phyloP scores from a whole-genome alignment of 64 coral and sea anemone species.

The Astreopora myriophthalma region DNA sequence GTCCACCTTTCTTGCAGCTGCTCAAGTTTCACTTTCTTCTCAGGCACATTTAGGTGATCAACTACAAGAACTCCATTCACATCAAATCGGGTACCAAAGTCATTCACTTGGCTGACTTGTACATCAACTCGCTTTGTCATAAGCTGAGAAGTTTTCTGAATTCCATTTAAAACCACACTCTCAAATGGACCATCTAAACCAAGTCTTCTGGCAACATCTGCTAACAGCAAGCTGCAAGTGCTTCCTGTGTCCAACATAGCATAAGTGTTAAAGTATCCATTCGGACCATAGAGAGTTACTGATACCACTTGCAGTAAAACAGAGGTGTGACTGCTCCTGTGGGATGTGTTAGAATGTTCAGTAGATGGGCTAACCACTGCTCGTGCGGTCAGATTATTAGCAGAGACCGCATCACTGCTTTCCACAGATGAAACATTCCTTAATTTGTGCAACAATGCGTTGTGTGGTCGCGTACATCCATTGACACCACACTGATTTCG shows the following conservation, averaged over 20 bases:
- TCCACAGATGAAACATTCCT: background rate
- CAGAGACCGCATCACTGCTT: background rate
- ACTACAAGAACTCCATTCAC: conserved; percentile 12
- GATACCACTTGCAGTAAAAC: conserved; percentile 42
- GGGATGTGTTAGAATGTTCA: conserved; percentile 24
- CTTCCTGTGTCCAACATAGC: conserved; percentile 49
- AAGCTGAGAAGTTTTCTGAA: conserved; percentile 4
- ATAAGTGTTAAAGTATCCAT: conserved; percentile 27
- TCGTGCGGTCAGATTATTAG: background rate
- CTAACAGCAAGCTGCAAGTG: conserved; percentile 19
- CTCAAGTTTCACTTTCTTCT: background rate
- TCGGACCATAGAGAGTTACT: conserved; percentile 28
- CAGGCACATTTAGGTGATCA: conserved; percentile 16
- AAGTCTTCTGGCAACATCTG: conserved; percentile 1
- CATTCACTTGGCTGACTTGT: conserved; percentile 4
- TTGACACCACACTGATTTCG: conserved; percentile 1
- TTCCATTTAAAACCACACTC: conserved; percentile 24
- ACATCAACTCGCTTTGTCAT: background rate
- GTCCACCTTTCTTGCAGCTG: conserved; percentile 8
- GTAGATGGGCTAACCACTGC: background rate
- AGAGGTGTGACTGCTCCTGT: background rate
- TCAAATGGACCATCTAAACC: conserved; percentile 29
- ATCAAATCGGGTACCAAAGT: conserved; percentile 29
- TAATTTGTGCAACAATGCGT: conserved; percentile 20
- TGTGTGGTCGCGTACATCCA: conserved; percentile 7